Evolutionary conservation across 2,888 invertebrate genomes (phyloP), one percentile per base, ranked within the genome.

Genomic region (Diabrotica balteata): DNA sequence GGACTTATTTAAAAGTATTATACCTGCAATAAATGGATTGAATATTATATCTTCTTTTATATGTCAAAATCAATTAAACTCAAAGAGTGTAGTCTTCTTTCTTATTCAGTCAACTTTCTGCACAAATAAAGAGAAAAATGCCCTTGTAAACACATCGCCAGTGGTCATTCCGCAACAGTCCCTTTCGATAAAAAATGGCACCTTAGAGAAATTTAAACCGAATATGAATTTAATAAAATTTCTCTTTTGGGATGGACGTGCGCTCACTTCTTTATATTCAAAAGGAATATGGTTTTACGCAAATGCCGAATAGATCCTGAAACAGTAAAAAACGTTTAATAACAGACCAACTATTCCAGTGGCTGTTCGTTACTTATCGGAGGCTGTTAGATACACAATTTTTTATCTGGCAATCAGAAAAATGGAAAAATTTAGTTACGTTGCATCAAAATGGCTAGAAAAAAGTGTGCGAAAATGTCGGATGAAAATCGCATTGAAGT

Each of bases 181-280:
- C 50, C 45, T 59, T 55, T 46, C 17, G 46, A 45, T 64, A 63
- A 69, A 63, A 66, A 66, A 69, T 66, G 43, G 66, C 54, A 58
- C 69, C 69, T 49, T 45, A 10, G 69, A 69, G 69, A 66, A 62
- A 62, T 62, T 59, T 60, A 68, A 72, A 72, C 66, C 64, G 68
- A 70, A 72, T 72, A 72, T 67, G 72, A 72, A 72, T 72, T 69
- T 69, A 63, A 63, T 67, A 55, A 66, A 71, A 69, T 67, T 65
- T 62, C 69, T 68, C 72, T 66, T 8, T 65, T 47, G 70, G 67
- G 69, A 62, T 53, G 54, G 66, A 55, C 62, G 60, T 10, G 42
- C 54, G 65, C 46, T 62, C 60, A 11, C 59, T 47, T 66, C 64
- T 65, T 70, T 63, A 60, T 63, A 62, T 59, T 63, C 58, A 54